These are phyloP conservation scores for Monodelphis domestica DNA, from an alignment of 2,797 vertebrate species.

Conservation along the genomic window DNA sequence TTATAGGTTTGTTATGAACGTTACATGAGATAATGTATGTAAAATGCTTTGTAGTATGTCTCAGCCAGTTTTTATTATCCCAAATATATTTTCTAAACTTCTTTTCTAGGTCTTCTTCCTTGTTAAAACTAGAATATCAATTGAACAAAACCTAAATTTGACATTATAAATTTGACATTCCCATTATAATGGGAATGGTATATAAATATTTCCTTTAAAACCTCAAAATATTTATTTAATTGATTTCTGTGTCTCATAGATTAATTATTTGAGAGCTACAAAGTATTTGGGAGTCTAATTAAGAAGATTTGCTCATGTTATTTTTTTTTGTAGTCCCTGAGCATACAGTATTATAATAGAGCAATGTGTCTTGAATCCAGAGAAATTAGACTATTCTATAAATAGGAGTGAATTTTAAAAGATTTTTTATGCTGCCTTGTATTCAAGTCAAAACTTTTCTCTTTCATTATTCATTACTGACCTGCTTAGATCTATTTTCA, in stretches of 20 bases:
- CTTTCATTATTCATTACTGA: constrained; percentile 82
- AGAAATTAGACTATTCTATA: constrained; percentile 64
- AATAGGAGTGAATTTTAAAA: constrained; percentile 54
- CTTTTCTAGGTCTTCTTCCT: background rate
- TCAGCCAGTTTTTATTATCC: background rate
- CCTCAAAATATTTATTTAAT: background rate
- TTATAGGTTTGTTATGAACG: background rate
- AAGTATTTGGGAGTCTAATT: constrained; percentile 11
- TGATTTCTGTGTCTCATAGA: constrained; percentile 46
- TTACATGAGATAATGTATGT: background rate
- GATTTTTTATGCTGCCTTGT: constrained; percentile 56
- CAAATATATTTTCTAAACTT: background rate
- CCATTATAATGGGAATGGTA: background rate
- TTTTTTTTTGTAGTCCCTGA: constrained; percentile 41
- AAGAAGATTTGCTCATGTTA: constrained; percentile 22
- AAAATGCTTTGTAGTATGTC: background rate
- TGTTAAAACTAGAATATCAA: constrained; percentile 9
- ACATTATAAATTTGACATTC: constrained; percentile 26
- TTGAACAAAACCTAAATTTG: constrained; percentile 25
- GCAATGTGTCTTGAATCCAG: constrained; percentile 68
- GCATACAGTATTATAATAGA: constrained; percentile 21
- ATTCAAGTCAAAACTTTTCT: constrained; percentile 74
- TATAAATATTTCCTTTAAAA: constrained; percentile 19
- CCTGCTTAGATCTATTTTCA: constrained; percentile 83
- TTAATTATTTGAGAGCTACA: constrained; percentile 56